A percentile compares a stretch with the other conserved stretches of the same genome.
Conservation (phyloP, 2,888 invertebrate species). For the Asteroscopus sphinx region DNA sequence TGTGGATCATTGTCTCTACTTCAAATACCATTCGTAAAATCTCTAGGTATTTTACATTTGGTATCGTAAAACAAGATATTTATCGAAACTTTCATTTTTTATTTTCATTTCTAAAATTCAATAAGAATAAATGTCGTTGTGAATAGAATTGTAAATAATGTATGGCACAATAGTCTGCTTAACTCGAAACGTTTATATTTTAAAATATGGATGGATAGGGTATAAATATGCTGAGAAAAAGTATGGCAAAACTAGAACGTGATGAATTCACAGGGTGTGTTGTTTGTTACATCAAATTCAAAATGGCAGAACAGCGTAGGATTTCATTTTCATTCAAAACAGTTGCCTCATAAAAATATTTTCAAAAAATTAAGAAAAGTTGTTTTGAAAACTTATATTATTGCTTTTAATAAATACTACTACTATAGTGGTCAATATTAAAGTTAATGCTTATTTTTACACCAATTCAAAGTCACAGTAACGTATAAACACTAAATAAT, state of each 20-base stretch:
- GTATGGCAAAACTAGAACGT: neutral
- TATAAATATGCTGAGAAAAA: constrained; percentile 16
- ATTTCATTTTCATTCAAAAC: too few species aligned
- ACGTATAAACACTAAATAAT: too few species aligned
- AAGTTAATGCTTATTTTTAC: too few species aligned
- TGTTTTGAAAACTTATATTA: too few species aligned
- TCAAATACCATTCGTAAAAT: constrained; percentile 56
- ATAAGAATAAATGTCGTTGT: constrained; percentile 49
- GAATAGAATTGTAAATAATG: constrained; percentile 44
- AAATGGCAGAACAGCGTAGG: too few species aligned
- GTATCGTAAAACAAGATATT: constrained; percentile 62
- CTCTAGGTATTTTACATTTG: constrained; percentile 56
- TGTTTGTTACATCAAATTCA: too few species aligned
- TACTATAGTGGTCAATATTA: too few species aligned
- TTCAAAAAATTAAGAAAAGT: too few species aligned
- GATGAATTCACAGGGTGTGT: neutral
- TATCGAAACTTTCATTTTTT: constrained; percentile 62
- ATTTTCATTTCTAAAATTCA: constrained; percentile 46
- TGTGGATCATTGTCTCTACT: constrained; percentile 56
- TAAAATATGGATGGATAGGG: neutral
- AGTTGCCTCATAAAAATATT: too few species aligned
- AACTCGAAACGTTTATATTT: constrained; percentile 6
- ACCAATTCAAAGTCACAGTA: too few species aligned
- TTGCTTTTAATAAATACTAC: too few species aligned
- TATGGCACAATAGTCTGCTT: constrained; percentile 24